Percentiles rank a stretch among this genome's conserved stretches.
Evolutionary conservation across 2,888 invertebrate genomes (phyloP).

Genomic region (Melanchra persicariae): DNA sequence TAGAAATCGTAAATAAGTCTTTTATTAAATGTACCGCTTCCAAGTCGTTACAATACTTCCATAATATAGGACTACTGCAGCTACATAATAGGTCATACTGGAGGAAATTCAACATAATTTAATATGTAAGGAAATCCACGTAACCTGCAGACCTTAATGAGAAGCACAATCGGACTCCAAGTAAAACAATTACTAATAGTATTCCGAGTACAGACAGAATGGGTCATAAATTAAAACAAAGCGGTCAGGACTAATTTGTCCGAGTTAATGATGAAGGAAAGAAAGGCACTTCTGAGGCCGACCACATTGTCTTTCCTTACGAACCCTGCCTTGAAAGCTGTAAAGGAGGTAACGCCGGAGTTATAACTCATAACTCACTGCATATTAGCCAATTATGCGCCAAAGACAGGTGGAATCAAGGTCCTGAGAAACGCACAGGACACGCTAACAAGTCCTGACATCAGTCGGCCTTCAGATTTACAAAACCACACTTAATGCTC

Average conservation of each 20-base stretch:
- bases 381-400: conserved; percentile 61
- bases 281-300: conserved; percentile 40
- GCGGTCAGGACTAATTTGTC: conserved; percentile 38
- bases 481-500: conserved; percentile 25
- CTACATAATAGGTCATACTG: not conserved
- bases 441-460: conserved; percentile 72
- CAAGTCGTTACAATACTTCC: not conserved
- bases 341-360: conserved; percentile 37
- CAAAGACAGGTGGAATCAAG: conserved; percentile 68
- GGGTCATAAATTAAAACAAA: conserved; percentile 40
- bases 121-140: conserved; percentile 13
- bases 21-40: too few species aligned
- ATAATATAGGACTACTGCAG: not conserved
- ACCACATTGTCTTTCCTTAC: conserved; percentile 39
- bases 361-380: conserved; percentile 52
- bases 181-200: conserved; percentile 42
- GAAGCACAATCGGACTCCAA: conserved; percentile 25
- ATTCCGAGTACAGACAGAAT: conserved; percentile 37
- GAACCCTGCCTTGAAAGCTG: conserved; percentile 47
- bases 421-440: conserved; percentile 67
- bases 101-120: conserved; percentile 15
- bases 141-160: conserved; percentile 18
- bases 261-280: conserved; percentile 43
- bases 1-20: too few species aligned
- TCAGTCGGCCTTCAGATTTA: conserved; percentile 62